A percentile compares a stretch with the other conserved stretches of the same genome.
Conservation (phyloP, 2,113 vertebrate species). For the Dipodomys spectabilis region DNA sequence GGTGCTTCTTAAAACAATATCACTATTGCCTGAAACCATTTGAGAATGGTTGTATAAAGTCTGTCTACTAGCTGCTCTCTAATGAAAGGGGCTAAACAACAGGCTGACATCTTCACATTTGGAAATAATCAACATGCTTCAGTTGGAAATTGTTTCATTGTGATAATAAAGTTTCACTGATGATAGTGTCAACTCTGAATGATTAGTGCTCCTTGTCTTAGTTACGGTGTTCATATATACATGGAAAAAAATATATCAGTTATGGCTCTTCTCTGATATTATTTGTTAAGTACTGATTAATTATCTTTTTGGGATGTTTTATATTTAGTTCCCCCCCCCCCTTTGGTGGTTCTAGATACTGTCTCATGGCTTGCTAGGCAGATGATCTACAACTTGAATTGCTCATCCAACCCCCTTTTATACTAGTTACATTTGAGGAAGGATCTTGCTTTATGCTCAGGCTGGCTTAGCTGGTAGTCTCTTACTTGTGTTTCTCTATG, state of each 20-base stretch:
- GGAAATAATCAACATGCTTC: neutral
- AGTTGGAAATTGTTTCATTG: neutral
- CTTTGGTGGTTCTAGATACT: no score
- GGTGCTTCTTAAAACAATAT: neutral
- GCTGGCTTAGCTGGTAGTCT: no score
- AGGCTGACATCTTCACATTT: neutral
- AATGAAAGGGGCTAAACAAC: neutral
- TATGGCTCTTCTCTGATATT: neutral
- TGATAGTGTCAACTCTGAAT: neutral
- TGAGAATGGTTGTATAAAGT: neutral
- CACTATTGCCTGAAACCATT: neutral
- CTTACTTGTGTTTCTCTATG: no score
- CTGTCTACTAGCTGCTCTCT: neutral
- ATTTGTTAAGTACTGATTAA: neutral
- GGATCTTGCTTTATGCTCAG: no score
- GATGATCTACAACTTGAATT: no score
- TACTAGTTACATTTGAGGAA: no score
- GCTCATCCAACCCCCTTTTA: no score
- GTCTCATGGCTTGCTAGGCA: no score
- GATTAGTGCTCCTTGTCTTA: neutral
- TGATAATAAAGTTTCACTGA: neutral
- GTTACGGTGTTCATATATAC: neutral
- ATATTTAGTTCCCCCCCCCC: no score
- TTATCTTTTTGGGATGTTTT: neutral
- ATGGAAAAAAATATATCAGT: neutral